Evolutionary conservation across 2,888 invertebrate species (phyloP).

Genomic region (Monoplex corrugatus): DNA sequence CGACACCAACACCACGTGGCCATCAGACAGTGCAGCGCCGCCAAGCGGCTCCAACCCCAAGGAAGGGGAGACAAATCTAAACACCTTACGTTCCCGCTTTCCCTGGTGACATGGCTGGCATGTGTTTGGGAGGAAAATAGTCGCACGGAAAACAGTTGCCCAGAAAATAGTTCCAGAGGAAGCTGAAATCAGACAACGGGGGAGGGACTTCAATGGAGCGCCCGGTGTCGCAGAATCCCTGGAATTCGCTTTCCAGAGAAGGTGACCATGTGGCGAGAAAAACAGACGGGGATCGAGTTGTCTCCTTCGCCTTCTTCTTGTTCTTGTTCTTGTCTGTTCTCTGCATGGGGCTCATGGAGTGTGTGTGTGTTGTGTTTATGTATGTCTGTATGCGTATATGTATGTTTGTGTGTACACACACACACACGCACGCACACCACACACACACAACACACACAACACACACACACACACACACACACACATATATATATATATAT

Average conservation of each 20-base stretch:
- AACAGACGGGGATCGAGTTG: no score
- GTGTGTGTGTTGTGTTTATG: no score
- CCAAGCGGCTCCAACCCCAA: constrained; percentile 24
- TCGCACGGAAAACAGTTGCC: constrained; percentile 10
- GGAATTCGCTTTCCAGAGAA: neutral
- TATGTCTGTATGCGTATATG: no score
- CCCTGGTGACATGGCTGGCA: constrained; percentile 46
- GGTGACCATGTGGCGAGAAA: no score
- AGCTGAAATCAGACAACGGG: neutral
- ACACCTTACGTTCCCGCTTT: constrained; percentile 22
- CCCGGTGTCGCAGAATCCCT: neutral
- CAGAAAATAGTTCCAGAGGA: neutral
- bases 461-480: no score
- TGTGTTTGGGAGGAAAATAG: constrained; percentile 47
- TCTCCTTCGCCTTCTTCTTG: no score
- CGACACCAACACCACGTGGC: constrained; percentile 45
- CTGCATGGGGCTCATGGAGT: no score
- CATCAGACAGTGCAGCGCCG: constrained; percentile 43
- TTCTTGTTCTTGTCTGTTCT: no score
- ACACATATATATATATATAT: no score
- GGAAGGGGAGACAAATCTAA: constrained; percentile 41
- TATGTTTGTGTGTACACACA: no score
- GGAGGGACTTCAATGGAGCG: neutral
- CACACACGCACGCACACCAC: no score
- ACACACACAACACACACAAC: no score